These are phyloP conservation scores for Semibalanus balanoides DNA, from an alignment of 1,140 invertebrate genomes.

Conservation along the genomic window DNA sequence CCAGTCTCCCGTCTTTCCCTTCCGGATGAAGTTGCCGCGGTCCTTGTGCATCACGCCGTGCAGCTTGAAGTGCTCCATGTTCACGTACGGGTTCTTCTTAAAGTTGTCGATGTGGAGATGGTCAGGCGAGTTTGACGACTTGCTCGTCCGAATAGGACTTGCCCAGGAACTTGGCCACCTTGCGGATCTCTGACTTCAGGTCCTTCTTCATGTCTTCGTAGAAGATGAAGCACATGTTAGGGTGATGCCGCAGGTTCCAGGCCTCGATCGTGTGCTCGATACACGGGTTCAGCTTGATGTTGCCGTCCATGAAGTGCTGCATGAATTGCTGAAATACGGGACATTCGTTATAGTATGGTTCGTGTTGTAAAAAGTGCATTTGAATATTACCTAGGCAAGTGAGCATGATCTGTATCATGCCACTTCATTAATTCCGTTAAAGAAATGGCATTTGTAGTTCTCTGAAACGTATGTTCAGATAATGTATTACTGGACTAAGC, in stretches of 20 bases:
- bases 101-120: constrained; percentile 30
- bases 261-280: constrained; percentile 19
- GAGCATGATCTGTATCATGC: no score
- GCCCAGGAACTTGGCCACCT: constrained; percentile 30
- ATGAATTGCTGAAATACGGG: constrained; percentile 4
- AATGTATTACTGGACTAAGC: no score
- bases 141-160: constrained; percentile 25
- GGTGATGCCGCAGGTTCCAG: constrained; percentile 18
- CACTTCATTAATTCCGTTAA: no score
- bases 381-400: no score
- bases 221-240: constrained; percentile 22
- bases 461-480: no score
- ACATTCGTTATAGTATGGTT: no score
- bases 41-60: constrained; percentile 23
- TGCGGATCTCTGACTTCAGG: constrained; percentile 21
- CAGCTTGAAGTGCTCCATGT: constrained; percentile 28
- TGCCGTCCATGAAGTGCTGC: constrained; percentile 11
- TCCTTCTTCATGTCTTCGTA: constrained; percentile 24
- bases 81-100: constrained; percentile 26
- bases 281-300: constrained; percentile 12
- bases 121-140: constrained; percentile 17
- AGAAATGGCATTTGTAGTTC: no score
- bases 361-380: no score
- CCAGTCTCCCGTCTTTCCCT: constrained; percentile 30
- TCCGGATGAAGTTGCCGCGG: constrained; percentile 30